Evolutionary conservation across 2,888 invertebrate species (phyloP).

Genomic region (Hemithea aestivaria): DNA sequence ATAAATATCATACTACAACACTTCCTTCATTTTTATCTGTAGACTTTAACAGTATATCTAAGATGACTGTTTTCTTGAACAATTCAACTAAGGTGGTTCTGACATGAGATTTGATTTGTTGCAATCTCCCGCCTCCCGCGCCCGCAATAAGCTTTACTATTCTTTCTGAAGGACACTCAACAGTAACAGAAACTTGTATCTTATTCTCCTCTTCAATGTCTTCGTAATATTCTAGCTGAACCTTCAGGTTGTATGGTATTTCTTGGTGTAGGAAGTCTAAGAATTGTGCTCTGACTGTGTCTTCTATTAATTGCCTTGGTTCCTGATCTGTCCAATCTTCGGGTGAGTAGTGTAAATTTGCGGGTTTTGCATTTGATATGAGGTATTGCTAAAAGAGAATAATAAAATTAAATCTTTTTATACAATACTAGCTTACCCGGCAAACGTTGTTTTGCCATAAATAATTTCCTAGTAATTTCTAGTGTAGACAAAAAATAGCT

Average conservation of each 20-base stretch:
- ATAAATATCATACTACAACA: conserved; percentile 3
- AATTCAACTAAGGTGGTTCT: conserved; percentile 82
- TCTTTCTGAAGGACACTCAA: conserved; percentile 82
- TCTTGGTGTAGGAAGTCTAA: conserved; percentile 91
- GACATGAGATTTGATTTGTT: conserved; percentile 82
- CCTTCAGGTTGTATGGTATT: conserved; percentile 88
- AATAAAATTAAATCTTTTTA: background rate
- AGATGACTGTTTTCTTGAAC: conserved; percentile 80
- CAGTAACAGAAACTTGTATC: conserved; percentile 74
- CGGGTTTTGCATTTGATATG: conserved; percentile 81
- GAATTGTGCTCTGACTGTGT: conserved; percentile 89
- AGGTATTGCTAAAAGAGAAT: conserved; percentile 81
- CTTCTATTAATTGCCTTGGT: conserved; percentile 83
- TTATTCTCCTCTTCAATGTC: conserved; percentile 70
- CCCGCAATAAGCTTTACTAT: conserved; percentile 84
- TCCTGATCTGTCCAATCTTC: conserved; percentile 86
- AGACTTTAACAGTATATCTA: conserved; percentile 52
- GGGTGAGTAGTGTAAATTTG: conserved; percentile 83
- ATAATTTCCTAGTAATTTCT: too few relatives aligned
- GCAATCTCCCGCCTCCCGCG: conserved; percentile 82
- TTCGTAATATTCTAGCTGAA: conserved; percentile 83
- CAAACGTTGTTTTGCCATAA: too few relatives aligned
- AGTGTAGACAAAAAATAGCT: too few relatives aligned
- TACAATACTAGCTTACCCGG: too few relatives aligned
- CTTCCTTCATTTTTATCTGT: conserved; percentile 14